phyloP scores from a whole-genome alignment of 2,888 invertebrate species.

The Hyppa rectilinea region DNA sequence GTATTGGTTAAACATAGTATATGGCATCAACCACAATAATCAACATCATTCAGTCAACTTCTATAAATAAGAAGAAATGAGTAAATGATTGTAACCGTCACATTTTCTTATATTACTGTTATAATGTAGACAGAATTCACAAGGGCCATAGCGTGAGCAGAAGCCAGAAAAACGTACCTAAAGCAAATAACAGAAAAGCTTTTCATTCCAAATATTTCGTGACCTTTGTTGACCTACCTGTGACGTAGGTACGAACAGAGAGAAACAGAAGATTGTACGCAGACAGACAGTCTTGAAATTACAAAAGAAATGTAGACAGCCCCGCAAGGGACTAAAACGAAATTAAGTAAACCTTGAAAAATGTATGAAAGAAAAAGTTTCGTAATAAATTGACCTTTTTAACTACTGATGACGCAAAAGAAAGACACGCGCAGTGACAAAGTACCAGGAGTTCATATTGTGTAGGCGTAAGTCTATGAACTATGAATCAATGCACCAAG shows the following conservation, averaged over 20 bases:
- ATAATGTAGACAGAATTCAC: constrained; percentile 18
- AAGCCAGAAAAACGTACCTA: constrained; percentile 22
- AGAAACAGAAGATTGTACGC: constrained; percentile 45
- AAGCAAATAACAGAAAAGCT: constrained; percentile 37
- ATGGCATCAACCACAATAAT: background rate
- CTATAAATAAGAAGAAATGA: background rate
- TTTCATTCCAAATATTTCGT: constrained; percentile 50
- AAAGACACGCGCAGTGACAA: constrained; percentile 11
- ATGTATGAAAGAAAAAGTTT: constrained; percentile 1
- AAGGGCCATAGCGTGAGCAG: constrained; percentile 19
- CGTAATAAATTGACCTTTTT: constrained; percentile 17
- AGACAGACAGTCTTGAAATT: constrained; percentile 39
- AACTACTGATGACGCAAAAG: constrained; percentile 17
- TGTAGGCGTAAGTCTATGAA: constrained; percentile 49
- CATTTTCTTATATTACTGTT: background rate
- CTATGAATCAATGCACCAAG: constrained; percentile 58
- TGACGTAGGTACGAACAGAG: constrained; percentile 57
- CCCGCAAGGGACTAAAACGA: constrained; percentile 27
- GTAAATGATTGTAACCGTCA: background rate
- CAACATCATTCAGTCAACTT: background rate
- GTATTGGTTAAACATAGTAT: background rate
- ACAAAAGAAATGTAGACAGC: constrained; percentile 46
- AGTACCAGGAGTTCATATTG: constrained; percentile 39
- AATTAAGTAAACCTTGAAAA: constrained; percentile 42
- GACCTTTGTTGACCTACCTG: constrained; percentile 67